Conservation (phyloP, 2,888 invertebrate species). For the Eumacrocentrus americanus region DNA sequence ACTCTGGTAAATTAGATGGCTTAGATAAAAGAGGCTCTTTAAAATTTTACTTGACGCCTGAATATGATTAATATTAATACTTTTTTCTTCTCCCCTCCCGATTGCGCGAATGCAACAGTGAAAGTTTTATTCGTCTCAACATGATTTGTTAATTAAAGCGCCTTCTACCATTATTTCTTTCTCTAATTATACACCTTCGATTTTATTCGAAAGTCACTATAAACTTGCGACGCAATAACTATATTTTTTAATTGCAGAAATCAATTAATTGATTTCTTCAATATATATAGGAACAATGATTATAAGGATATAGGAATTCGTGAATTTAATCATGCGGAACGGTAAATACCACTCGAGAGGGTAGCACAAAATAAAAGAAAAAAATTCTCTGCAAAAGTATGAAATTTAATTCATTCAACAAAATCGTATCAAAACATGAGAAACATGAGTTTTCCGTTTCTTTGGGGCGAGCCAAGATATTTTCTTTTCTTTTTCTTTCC, state of each 20-base stretch:
- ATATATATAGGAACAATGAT: background rate
- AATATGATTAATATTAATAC: no score
- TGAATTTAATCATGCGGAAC: conserved; percentile 10
- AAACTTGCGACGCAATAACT: background rate
- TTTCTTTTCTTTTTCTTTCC: conserved; percentile 16
- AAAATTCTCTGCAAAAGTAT: conserved; percentile 50
- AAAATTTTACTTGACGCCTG: conserved; percentile 40
- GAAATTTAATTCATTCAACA: conserved; percentile 56
- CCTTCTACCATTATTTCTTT: background rate
- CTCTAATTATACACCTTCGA: background rate
- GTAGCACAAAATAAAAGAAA: conserved; percentile 28
- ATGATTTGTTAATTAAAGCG: background rate
- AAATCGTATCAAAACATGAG: conserved; percentile 56
- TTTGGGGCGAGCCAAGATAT: conserved; percentile 9
- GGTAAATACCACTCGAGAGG: no score
- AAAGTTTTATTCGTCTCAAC: background rate
- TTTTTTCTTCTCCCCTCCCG: background rate
- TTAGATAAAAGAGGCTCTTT: conserved; percentile 49
- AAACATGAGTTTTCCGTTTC: conserved; percentile 41
- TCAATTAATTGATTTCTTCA: background rate
- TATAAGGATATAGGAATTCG: background rate
- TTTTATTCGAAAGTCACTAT: background rate
- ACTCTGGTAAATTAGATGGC: conserved; percentile 48
- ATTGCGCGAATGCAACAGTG: background rate
- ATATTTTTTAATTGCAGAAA: background rate